Evolutionary conservation across 2,113 vertebrate genomes (phyloP).

Genomic region (Pseudorectes ferrugineus): DNA sequence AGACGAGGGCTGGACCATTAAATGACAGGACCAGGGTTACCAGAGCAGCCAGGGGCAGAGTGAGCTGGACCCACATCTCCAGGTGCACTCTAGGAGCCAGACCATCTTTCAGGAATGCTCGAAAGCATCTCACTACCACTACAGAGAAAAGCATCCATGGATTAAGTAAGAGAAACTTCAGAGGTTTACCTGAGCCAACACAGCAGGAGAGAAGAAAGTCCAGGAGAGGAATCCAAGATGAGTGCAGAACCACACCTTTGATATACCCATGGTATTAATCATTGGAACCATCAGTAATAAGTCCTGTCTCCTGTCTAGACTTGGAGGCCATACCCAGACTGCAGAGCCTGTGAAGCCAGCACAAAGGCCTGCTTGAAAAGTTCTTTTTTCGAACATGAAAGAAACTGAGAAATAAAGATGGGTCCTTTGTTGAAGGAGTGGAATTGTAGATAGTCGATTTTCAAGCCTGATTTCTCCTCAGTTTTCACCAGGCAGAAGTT

Average conservation of each 20-base stretch:
- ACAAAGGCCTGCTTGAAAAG: constrained; percentile 18
- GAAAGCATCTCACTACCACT: background rate
- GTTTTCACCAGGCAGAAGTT: background rate
- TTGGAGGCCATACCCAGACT: constrained; percentile 28
- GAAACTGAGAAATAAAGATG: constrained; percentile 27
- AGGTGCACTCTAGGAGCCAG: background rate
- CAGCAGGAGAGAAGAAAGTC: background rate
- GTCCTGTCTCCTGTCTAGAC: constrained; percentile 40
- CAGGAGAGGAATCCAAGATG: constrained; percentile 3
- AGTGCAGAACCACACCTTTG: background rate
- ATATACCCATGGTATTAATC: constrained; percentile 2
- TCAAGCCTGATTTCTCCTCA: background rate
- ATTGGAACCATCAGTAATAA: background rate
- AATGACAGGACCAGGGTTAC: background rate
- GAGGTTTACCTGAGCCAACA: background rate
- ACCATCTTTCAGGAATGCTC: background rate
- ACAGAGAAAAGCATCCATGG: background rate
- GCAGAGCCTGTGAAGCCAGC: constrained; percentile 25
- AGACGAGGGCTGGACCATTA: background rate
- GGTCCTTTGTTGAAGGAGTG: constrained; percentile 7
- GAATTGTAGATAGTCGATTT: background rate
- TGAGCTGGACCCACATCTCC: background rate
- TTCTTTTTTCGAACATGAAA: constrained; percentile 29
- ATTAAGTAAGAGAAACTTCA: constrained; percentile 4
- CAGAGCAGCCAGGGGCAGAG: background rate